Percentiles rank a stretch among this genome's conserved stretches.
Conservation (phyloP, 2,113 vertebrate genomes). For the Antechinus stuartii region DNA sequence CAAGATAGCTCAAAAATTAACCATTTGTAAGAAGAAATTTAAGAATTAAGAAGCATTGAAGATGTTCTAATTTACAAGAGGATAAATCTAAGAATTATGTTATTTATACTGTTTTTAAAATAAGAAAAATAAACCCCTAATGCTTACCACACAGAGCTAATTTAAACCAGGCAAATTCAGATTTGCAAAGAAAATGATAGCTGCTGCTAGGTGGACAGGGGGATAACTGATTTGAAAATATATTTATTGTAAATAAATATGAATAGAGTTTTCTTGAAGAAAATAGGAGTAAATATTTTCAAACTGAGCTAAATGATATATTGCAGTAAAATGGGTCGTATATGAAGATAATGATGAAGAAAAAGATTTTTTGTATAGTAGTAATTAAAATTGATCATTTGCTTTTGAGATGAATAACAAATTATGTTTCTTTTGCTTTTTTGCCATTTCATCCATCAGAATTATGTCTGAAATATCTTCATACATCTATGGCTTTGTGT, state of each 20-base stretch:
- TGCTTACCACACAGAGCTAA: not conserved
- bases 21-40: not conserved
- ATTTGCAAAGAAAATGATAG: not conserved
- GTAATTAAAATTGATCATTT: not conserved
- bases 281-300: not conserved
- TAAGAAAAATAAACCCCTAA: not conserved
- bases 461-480: not conserved
- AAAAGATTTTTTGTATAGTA: not conserved
- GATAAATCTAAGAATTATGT: not conserved
- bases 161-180: not conserved
- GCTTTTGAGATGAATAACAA: not conserved
- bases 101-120: not conserved
- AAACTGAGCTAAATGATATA: not conserved
- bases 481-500: not conserved
- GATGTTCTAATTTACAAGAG: not conserved
- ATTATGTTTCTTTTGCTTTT: not conserved
- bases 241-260: not conserved
- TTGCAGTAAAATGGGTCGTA: not conserved
- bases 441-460: not conserved
- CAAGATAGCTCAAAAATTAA: not conserved
- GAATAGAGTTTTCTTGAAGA: not conserved
- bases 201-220: not conserved
- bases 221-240: not conserved
- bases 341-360: not conserved
- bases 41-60: not conserved